Evolutionary conservation across 2,888 invertebrate species (phyloP).

Genomic region (Elysia crispata): DNA sequence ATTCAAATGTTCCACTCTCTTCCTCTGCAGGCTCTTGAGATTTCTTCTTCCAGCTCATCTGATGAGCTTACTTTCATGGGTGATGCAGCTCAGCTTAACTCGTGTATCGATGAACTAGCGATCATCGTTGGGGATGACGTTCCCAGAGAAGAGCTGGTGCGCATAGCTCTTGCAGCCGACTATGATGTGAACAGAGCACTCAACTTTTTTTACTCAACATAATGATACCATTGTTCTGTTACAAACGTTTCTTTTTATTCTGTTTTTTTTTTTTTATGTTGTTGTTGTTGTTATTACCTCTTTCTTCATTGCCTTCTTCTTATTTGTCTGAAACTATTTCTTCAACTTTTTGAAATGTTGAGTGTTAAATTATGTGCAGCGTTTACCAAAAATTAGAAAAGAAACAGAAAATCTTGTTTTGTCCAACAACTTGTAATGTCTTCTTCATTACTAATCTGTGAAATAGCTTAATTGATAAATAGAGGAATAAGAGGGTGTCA

Average conservation of each 20-base stretch:
- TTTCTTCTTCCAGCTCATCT: slow-evolving; percentile 71
- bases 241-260: neutral
- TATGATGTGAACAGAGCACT: slow-evolving; percentile 82
- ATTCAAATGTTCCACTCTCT: too few relatives aligned
- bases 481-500: too few relatives aligned
- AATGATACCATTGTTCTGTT: neutral
- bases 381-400: too few relatives aligned
- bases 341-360: too few relatives aligned
- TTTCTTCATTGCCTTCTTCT: too few relatives aligned
- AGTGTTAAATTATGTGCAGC: too few relatives aligned
- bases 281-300: too few relatives aligned
- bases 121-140: slow-evolving; percentile 81
- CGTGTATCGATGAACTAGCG: slow-evolving; percentile 79
- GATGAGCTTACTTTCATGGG: slow-evolving; percentile 72
- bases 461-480: too few relatives aligned
- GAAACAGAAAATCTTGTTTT: too few relatives aligned
- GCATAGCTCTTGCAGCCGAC: slow-evolving; percentile 81
- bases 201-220: slow-evolving; percentile 80
- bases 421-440: too few relatives aligned
- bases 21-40: slow-evolving; percentile 40
- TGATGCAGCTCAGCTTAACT: slow-evolving; percentile 77
- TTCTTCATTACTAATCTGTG: too few relatives aligned
- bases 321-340: too few relatives aligned
- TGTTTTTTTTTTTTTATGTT: neutral
- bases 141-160: slow-evolving; percentile 79